phyloP scores from a whole-genome alignment of 1,140 invertebrate species.

The Periplaneta americana region DNA sequence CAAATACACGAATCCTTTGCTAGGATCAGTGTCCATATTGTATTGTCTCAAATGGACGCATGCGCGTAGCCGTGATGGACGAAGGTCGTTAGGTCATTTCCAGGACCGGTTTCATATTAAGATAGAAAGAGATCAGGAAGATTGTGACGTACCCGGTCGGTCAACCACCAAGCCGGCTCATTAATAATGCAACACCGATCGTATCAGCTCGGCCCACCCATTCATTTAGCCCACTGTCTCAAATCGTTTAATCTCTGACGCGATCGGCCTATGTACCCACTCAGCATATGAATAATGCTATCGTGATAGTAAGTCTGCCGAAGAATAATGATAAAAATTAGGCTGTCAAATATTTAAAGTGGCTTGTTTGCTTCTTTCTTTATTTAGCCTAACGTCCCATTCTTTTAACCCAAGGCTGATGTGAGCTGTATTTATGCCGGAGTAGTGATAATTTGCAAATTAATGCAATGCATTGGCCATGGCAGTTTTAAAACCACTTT shows the following conservation, averaged over 20 bases:
- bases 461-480: neutral
- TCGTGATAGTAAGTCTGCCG: neutral
- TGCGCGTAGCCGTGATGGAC: neutral
- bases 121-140: neutral
- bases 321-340: neutral
- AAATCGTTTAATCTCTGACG: neutral
- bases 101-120: neutral
- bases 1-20: neutral
- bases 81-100: neutral
- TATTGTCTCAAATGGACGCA: neutral
- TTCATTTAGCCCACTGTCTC: neutral
- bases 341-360: neutral
- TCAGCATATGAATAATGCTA: neutral
- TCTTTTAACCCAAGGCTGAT: neutral
- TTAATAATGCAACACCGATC: neutral
- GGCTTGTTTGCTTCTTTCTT: neutral
- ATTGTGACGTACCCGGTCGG: neutral
- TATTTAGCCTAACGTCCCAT: neutral
- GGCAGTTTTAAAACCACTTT: neutral
- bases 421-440: neutral
- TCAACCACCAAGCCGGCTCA: neutral
- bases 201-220: neutral
- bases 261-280: neutral
- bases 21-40: neutral
- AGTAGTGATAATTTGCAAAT: neutral